These are phyloP conservation scores for Nasalis larvatus DNA, from an alignment of 2,113 vertebrate genomes.

Conservation along the genomic window DNA sequence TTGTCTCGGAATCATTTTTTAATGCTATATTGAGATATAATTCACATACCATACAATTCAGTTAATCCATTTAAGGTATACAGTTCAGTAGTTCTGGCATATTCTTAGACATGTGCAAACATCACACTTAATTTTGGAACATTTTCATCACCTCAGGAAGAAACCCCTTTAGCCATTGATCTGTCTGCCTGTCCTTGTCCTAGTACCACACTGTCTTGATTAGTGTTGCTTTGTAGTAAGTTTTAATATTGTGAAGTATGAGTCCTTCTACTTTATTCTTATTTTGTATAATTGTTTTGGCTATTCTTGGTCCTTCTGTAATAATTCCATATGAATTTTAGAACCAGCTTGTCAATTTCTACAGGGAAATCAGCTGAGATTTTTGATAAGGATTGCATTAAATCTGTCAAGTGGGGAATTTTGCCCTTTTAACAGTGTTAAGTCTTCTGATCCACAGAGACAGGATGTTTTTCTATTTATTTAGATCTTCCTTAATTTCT, in stretches of 20 bases:
- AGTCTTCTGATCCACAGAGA: not conserved
- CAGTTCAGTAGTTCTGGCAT: not conserved
- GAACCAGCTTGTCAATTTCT: not conserved
- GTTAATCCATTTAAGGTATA: not conserved
- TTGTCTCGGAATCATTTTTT: not conserved
- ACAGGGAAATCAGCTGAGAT: not conserved
- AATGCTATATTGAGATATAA: not conserved
- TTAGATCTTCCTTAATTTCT: not conserved
- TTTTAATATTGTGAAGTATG: not conserved
- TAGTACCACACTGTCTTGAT: not conserved
- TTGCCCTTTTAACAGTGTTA: not conserved
- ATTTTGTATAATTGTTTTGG: not conserved
- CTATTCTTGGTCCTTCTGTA: not conserved
- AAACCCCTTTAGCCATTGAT: not conserved
- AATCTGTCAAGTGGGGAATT: not conserved
- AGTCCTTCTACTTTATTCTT: not conserved
- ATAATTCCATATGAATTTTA: not conserved
- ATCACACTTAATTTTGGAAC: not conserved
- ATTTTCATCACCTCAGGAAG: not conserved
- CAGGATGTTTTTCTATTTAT: not conserved
- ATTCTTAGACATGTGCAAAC: not conserved
- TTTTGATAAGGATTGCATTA: not conserved
- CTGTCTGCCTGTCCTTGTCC: not conserved
- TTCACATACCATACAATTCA: not conserved
- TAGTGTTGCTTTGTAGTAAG: not conserved